phyloP scores from a whole-genome alignment of 2,113 vertebrate species.

The Gallinago jamesoni region DNA sequence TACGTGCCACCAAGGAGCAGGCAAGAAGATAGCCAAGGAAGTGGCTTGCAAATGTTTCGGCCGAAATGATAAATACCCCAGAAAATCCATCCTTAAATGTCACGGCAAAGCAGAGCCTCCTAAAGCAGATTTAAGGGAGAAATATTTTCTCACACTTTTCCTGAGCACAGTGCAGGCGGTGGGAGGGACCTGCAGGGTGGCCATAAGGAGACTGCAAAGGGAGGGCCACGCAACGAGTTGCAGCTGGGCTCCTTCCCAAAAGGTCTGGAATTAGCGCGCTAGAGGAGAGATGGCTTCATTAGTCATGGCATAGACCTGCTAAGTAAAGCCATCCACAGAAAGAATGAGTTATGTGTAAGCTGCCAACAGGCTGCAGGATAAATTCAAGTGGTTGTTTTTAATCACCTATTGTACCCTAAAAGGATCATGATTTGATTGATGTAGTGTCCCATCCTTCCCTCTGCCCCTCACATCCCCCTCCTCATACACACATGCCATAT shows the following conservation, averaged over 20 bases:
- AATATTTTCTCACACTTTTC: conserved; percentile 38
- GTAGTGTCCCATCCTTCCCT: neutral
- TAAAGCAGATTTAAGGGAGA: neutral
- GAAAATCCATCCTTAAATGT: conserved; percentile 34
- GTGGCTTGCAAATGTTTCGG: neutral
- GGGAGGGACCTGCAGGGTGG: conserved; percentile 54
- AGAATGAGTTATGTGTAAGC: neutral
- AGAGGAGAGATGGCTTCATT: conserved; percentile 11
- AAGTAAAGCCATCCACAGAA: conserved; percentile 9
- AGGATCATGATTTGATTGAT: neutral
- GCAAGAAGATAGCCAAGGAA: neutral
- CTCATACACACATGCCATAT: neutral
- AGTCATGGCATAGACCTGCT: conserved; percentile 20
- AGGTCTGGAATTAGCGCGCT: conserved; percentile 3
- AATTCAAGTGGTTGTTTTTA: conserved; percentile 8
- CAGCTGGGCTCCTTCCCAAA: conserved; percentile 36
- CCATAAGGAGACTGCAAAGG: conserved; percentile 22
- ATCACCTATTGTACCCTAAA: neutral
- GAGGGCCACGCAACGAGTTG: neutral
- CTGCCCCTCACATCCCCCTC: rapidly evolving
- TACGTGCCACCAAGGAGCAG: neutral
- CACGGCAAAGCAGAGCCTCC: neutral
- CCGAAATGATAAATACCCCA: neutral
- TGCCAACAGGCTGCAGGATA: conserved; percentile 8
- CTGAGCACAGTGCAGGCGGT: neutral